A percentile compares a stretch with the other conserved stretches of the same genome.
phyloP scores from a whole-genome alignment of 2,888 invertebrate genomes.

The Microctonus aethiopoides region DNA sequence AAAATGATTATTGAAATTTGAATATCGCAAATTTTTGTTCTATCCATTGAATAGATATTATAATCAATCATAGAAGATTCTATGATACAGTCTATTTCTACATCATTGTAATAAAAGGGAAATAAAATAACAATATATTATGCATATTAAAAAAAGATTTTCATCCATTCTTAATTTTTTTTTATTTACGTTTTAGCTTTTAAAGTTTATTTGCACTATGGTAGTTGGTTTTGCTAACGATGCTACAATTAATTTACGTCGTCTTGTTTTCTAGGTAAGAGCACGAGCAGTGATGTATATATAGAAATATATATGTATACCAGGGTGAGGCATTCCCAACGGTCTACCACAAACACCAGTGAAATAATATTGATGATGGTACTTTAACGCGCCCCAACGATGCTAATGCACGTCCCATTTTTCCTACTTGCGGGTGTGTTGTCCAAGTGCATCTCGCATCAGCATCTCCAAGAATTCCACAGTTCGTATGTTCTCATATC shows the following conservation, averaged over 20 bases:
- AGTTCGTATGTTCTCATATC: no score
- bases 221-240: neutral
- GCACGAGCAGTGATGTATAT: neutral
- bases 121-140: neutral
- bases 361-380: slow-evolving; percentile 43
- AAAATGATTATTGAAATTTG: no score
- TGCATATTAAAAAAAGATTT: neutral
- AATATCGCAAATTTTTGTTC: no score
- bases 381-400: slow-evolving; percentile 18
- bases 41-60: no score
- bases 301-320: slow-evolving; percentile 4
- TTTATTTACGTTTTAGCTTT: neutral
- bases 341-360: slow-evolving; percentile 14
- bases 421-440: neutral
- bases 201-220: neutral
- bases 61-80: no score
- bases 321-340: slow-evolving; percentile 1
- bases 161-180: neutral
- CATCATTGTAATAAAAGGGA: neutral
- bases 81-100: no score
- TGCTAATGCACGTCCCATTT: slow-evolving; percentile 8
- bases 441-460: no score
- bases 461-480: no score
- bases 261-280: slow-evolving; percentile 10
- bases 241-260: slow-evolving; percentile 9